A percentile compares a stretch with the other conserved stretches of the same genome.
Evolutionary conservation across 2,888 invertebrate genomes (phyloP).

Genomic region (Antheraea yamamai): DNA sequence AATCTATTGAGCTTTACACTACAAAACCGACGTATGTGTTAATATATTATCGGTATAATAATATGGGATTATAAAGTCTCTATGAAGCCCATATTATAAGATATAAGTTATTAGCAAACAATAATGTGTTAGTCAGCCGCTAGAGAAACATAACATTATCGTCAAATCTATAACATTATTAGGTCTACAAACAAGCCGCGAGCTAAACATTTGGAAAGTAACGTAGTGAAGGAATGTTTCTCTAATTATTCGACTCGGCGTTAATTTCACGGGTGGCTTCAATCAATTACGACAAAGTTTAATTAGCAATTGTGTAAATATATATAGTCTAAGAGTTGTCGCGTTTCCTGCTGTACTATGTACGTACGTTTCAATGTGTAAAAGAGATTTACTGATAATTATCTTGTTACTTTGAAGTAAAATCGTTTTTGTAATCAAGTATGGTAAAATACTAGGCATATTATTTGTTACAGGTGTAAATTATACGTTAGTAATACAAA

Average conservation of each 20-base stretch:
- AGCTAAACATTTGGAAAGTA: constrained; percentile 45
- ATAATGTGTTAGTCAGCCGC: background rate
- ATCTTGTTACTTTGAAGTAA: background rate
- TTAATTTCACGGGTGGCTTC: constrained; percentile 51
- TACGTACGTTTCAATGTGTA: background rate
- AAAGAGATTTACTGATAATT: constrained; percentile 7
- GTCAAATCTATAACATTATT: constrained; percentile 27
- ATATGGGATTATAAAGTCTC: too few relatives aligned
- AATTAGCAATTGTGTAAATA: constrained; percentile 40
- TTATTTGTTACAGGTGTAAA: too few relatives aligned
- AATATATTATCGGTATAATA: too few relatives aligned
- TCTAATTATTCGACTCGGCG: constrained; percentile 54
- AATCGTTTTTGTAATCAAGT: background rate
- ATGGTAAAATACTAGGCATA: background rate
- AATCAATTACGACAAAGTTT: constrained; percentile 52
- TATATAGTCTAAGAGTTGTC: constrained; percentile 3
- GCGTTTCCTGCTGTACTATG: constrained; percentile 8
- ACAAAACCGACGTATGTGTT: too few relatives aligned
- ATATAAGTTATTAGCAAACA: background rate
- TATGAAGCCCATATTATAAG: background rate
- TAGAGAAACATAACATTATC: background rate
- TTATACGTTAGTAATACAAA: too few relatives aligned
- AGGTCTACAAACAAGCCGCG: constrained; percentile 31
- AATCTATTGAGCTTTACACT: too few relatives aligned
- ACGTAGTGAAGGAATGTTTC: constrained; percentile 44